Base-by-base conservation (phyloP, 1,140 invertebrate genomes). In the Prorops nasuta region DNA sequence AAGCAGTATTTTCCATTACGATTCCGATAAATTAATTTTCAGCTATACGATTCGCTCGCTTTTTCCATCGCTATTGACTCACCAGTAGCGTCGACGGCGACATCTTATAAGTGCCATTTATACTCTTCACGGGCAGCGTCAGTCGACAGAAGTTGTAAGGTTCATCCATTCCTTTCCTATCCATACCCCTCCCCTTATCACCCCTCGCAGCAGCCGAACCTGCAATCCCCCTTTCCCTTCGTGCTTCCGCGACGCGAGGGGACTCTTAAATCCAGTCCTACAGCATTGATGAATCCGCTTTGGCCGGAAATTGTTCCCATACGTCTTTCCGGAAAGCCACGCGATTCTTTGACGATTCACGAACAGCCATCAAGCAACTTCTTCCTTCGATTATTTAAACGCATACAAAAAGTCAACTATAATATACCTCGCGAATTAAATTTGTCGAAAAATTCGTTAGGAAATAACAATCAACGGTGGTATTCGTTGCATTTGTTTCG, bases 21-120 rank as follows among this genome's bases (percentile, higher is more conserved):
- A 58, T 56, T 56, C 55, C 64, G 51, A 65, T 64, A 65, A 66
- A 66, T 66, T 66, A 66, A 66, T 66, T 66, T 66, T 63, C 60
- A 63, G 40, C 48, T 44, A 36, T 45, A 28, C 54, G 28, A n/a
- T n/a, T 40, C 58, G 44, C 44, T 34, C 42, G 36, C 49, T 35
- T 57, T n/a, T 49, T 39, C 54, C 44, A 35, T 31, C 50, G 22
- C 34, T 58, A 51, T 50, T 51, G 47, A 44, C 24, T 18, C 44
- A 54, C 43, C 37, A 49, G 40, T 40, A 20, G 35, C 21, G 28
- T 51, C 47, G 44, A 45, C 16, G 44, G 41, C 35, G 45, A 51
- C 42, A 56, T 57, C 53, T 63, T 64, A 59, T 59, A 63, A 57
- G 54, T 67, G 57, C 57, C 54, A 63, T 65, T 68, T 65, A 65